Conservation (phyloP, 2,113 vertebrate species). For the Rhinichthys klamathensis region DNA sequence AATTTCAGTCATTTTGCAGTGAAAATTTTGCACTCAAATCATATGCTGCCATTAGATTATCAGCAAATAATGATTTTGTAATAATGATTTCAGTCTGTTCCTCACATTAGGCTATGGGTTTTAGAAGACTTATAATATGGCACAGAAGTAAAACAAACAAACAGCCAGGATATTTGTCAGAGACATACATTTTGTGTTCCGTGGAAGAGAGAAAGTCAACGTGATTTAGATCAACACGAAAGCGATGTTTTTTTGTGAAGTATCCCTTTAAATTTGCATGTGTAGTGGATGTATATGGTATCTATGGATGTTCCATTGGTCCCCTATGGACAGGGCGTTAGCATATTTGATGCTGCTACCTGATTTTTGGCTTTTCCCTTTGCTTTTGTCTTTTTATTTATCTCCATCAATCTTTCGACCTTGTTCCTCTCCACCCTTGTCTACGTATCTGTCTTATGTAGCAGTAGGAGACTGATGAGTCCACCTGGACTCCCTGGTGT, state of each 20-base stretch:
- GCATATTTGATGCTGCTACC: conserved; percentile 1
- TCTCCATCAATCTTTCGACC: conserved; percentile 15
- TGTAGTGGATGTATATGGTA: neutral
- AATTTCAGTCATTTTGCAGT: neutral
- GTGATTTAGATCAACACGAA: neutral
- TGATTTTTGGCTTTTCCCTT: neutral
- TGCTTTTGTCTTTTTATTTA: neutral
- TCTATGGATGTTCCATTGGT: neutral
- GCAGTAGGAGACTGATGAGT: conserved; percentile 61
- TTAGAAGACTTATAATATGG: neutral
- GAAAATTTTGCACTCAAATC: neutral
- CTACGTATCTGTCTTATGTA: conserved; percentile 20
- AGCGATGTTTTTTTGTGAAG: neutral
- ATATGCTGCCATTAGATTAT: neutral
- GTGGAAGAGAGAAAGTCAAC: neutral
- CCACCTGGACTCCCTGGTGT: conserved; percentile 57
- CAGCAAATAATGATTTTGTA: neutral
- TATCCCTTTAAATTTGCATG: neutral
- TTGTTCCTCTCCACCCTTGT: conserved; percentile 23
- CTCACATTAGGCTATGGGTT: neutral
- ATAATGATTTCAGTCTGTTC: neutral
- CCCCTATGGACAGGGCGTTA: neutral
- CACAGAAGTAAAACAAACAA: neutral
- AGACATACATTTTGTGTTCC: neutral
- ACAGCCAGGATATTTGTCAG: neutral